Percentiles rank a stretch among this genome's conserved stretches.
Evolutionary conservation across 1,140 invertebrate genomes (phyloP).

Genomic region (Drosophila sucinea): DNA sequence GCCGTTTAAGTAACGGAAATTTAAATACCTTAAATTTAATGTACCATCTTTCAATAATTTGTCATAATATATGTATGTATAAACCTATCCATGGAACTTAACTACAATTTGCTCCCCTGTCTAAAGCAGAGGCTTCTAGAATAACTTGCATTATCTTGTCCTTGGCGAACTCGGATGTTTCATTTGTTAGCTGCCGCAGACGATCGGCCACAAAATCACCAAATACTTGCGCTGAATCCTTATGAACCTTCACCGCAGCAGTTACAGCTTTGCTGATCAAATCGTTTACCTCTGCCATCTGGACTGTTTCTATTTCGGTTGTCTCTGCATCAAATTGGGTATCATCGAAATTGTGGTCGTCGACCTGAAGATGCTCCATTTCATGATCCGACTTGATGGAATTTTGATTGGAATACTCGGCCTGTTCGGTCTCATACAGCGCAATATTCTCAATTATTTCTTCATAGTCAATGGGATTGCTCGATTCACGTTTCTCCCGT

Average conservation of each 20-base stretch:
- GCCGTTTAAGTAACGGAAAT: constrained; percentile 2
- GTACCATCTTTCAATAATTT: constrained; percentile 14
- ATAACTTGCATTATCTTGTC: constrained; percentile 67
- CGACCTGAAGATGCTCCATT: constrained; percentile 13
- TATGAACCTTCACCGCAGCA: constrained; percentile 41
- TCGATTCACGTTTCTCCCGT: constrained; percentile 16
- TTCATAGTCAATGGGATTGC: constrained; percentile 54
- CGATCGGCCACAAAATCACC: constrained; percentile 72
- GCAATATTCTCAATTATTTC: constrained; percentile 64
- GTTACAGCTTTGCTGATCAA: constrained; percentile 65
- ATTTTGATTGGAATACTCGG: constrained; percentile 48
- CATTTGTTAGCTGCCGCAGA: constrained; percentile 40
- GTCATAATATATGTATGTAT: constrained; percentile 15
- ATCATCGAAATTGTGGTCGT: constrained; percentile 16
- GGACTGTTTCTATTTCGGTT: constrained; percentile 12
- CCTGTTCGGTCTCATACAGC: constrained; percentile 60
- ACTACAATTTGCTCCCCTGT: constrained; percentile 37
- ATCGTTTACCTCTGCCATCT: constrained; percentile 27
- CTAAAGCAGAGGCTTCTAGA: constrained; percentile 52
- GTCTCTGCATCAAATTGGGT: constrained; percentile 8
- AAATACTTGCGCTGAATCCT: constrained; percentile 61
- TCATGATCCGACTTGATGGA: constrained; percentile 20
- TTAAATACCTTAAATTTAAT: constrained; percentile 8
- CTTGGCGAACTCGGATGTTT: constrained; percentile 59
- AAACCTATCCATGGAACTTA: constrained; percentile 30